phyloP scores from a whole-genome alignment of 2,113 vertebrate species.

The Ploceus nigricollis region DNA sequence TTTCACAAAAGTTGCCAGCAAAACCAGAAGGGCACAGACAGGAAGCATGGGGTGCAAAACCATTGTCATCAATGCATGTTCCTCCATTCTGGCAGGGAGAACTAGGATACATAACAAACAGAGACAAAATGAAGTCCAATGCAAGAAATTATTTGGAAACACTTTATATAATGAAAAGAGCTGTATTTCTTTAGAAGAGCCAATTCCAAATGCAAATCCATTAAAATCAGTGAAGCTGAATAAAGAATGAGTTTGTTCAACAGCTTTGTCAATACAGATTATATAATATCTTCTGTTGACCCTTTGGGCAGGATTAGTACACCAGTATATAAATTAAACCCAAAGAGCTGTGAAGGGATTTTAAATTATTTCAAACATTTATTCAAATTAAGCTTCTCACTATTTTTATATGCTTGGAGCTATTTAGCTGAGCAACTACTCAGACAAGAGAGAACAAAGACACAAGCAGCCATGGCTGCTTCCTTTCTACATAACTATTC shows the following conservation, averaged over 20 bases:
- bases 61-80: slow-evolving; percentile 78
- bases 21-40: slow-evolving; percentile 87
- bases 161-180: neutral
- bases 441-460: neutral
- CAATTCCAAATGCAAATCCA: slow-evolving; percentile 1
- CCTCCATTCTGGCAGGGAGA: slow-evolving; percentile 92
- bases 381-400: slow-evolving; percentile 8
- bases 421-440: neutral
- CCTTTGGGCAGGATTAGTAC: neutral
- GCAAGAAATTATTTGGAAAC: neutral
- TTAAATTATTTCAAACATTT: neutral
- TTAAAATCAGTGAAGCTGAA: neutral
- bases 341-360: neutral
- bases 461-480: neutral
- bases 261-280: neutral
- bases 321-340: neutral
- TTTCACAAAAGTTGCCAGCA: slow-evolving; percentile 87
- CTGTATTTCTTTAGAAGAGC: neutral
- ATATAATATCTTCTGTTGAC: neutral
- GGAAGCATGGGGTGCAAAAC: slow-evolving; percentile 73
- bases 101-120: slow-evolving; percentile 60
- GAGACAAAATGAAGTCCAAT: neutral
- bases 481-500: neutral
- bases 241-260: neutral
- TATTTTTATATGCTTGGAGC: neutral